phyloP scores from a whole-genome alignment of 2,888 invertebrate genomes.

The Conistra vaccinii region DNA sequence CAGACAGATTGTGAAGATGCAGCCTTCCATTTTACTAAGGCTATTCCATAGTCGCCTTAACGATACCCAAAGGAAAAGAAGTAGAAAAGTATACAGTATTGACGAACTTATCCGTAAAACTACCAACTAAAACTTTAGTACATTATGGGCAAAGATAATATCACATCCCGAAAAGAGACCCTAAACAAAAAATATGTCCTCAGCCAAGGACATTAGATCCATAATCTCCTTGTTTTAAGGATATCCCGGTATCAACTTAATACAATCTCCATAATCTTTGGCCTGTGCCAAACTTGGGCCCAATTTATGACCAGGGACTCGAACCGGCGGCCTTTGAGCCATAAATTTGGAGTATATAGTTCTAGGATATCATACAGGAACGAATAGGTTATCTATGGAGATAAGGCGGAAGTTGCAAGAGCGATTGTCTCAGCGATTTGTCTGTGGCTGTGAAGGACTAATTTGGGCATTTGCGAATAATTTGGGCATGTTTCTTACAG shows the following conservation, averaged over 20 bases:
- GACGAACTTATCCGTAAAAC: background rate
- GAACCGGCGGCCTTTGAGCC: slow-evolving; percentile 48
- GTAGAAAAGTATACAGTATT: background rate
- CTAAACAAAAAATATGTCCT: slow-evolving; percentile 17
- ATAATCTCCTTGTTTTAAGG: slow-evolving; percentile 41
- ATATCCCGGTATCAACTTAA: slow-evolving; percentile 47
- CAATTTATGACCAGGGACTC: slow-evolving; percentile 59
- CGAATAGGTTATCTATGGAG: slow-evolving; percentile 35
- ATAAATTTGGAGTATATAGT: slow-evolving; percentile 59
- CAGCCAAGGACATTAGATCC: background rate
- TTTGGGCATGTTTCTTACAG: background rate
- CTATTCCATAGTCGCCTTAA: too few species aligned
- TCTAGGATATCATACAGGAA: slow-evolving; percentile 47
- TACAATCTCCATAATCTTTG: slow-evolving; percentile 58
- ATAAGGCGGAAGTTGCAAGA: slow-evolving; percentile 35
- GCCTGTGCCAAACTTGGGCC: slow-evolving; percentile 47
- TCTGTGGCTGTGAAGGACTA: background rate
- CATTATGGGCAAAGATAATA: slow-evolving; percentile 13
- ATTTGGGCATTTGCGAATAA: background rate
- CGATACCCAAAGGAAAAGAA: background rate
- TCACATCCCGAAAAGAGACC: background rate
- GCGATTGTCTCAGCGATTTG: slow-evolving; percentile 40
- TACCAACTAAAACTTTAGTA: background rate
- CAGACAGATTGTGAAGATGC: too few species aligned
- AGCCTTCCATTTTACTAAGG: too few species aligned